These are phyloP conservation scores for Lordiphosa mommai DNA, from an alignment of 1,140 invertebrate species.

Conservation along the genomic window DNA sequence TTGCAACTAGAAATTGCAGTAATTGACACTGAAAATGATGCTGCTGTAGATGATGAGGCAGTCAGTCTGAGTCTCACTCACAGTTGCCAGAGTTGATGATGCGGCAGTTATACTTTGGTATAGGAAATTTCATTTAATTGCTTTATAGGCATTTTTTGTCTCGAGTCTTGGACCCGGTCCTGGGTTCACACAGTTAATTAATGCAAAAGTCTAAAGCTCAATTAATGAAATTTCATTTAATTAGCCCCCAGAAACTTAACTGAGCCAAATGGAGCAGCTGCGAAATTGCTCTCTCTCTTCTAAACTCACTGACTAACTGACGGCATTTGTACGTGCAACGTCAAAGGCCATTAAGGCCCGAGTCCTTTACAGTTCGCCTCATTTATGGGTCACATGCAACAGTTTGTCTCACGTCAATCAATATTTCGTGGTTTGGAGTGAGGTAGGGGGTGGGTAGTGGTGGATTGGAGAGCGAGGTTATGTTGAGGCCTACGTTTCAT, in stretches of 20 bases:
- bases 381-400: conserved; percentile 64
- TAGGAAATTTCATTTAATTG: conserved; percentile 48
- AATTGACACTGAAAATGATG: conserved; percentile 65
- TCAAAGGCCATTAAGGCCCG: conserved; percentile 37
- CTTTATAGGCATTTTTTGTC: conserved; percentile 9
- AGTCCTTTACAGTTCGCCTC: conserved; percentile 48
- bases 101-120: conserved; percentile 31
- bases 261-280: conserved; percentile 18
- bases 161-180: not conserved
- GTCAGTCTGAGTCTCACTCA: not conserved
- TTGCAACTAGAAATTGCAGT: conserved; percentile 41
- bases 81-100: conserved; percentile 33
- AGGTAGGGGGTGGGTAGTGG: not conserved
- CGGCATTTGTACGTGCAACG: conserved; percentile 53
- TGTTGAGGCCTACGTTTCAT: conserved; percentile 4
- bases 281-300: conserved; percentile 4
- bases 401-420: conserved; percentile 53
- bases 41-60: conserved; percentile 25
- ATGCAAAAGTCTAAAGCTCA: conserved; percentile 53
- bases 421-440: conserved; percentile 28
- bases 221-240: conserved; percentile 73
- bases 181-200: conserved; percentile 30
- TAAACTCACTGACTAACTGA: conserved; percentile 18
- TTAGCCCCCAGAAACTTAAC: conserved; percentile 24
- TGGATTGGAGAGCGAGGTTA: not conserved